Percentiles rank a stretch among this genome's conserved stretches.
Evolutionary conservation across 2,113 vertebrate genomes (phyloP).

Genomic region (Lampris incognitus): DNA sequence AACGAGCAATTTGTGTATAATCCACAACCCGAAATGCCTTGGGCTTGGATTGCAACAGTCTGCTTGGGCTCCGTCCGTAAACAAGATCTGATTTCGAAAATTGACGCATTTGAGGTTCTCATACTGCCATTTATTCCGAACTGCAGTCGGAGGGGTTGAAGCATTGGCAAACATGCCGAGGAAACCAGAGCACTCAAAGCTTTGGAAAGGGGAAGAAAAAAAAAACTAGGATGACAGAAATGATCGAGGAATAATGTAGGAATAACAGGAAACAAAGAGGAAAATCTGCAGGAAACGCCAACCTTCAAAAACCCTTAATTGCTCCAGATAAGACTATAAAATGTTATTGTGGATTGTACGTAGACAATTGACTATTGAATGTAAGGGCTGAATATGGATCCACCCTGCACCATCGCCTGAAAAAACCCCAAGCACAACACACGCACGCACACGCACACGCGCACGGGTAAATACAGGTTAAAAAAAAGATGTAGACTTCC

Average conservation of each 20-base stretch:
- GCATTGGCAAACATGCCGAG: constrained; percentile 51
- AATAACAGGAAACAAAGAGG: neutral
- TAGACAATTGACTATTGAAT: constrained; percentile 50
- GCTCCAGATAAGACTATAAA: neutral
- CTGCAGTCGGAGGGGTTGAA: constrained; percentile 35
- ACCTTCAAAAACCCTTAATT: constrained; percentile 11
- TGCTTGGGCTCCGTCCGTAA: constrained; percentile 59
- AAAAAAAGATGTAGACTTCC: neutral
- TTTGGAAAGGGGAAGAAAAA: neutral
- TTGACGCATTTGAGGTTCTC: constrained; percentile 67
- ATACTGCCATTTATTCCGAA: constrained; percentile 38
- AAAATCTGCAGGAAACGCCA: constrained; percentile 5
- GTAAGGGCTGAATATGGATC: constrained; percentile 49
- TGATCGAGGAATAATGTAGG: constrained; percentile 4
- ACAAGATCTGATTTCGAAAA: constrained; percentile 71
- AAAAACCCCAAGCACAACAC: neutral
- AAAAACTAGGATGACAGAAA: constrained; percentile 22
- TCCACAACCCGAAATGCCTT: constrained; percentile 51
- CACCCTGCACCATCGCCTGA: constrained; percentile 25
- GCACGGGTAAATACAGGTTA: constrained; percentile 30
- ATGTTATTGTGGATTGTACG: constrained; percentile 1
- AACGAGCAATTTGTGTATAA: constrained; percentile 52
- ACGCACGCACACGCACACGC: constrained; percentile 1
- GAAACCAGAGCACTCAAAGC: constrained; percentile 21
- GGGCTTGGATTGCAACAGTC: constrained; percentile 57